These are phyloP conservation scores for Peromyscus aztecus DNA, from an alignment of 2,797 vertebrate genomes.

Conservation along the genomic window DNA sequence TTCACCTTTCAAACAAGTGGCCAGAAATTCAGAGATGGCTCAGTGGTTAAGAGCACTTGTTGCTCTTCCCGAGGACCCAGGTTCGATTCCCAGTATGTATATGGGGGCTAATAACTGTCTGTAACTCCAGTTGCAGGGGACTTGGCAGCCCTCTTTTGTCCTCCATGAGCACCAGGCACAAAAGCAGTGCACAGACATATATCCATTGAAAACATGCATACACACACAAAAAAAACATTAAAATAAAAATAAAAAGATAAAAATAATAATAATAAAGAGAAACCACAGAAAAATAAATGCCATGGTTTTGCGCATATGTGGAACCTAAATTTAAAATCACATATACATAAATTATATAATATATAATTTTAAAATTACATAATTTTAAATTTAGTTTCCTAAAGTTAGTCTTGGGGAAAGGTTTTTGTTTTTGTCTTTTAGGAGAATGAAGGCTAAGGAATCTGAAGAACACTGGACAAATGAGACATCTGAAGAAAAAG, in stretches of 20 bases:
- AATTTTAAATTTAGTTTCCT: neutral
- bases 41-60: neutral
- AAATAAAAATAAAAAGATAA: neutral
- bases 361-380: neutral
- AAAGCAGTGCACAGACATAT: neutral
- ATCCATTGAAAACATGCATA: neutral
- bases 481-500: too few species aligned
- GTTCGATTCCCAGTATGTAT: neutral
- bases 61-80: neutral
- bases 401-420: too few species aligned
- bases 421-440: too few species aligned
- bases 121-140: neutral
- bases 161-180: neutral
- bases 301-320: neutral
- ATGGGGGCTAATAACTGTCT: neutral
- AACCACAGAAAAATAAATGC: neutral
- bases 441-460: too few species aligned
- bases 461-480: too few species aligned
- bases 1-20: neutral
- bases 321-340: neutral
- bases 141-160: neutral
- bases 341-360: neutral
- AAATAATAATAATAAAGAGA: neutral
- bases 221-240: neutral
- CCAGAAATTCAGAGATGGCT: neutral